Conservation (phyloP, 2,888 invertebrate genomes). For the Criorhina ranunculi region DNA sequence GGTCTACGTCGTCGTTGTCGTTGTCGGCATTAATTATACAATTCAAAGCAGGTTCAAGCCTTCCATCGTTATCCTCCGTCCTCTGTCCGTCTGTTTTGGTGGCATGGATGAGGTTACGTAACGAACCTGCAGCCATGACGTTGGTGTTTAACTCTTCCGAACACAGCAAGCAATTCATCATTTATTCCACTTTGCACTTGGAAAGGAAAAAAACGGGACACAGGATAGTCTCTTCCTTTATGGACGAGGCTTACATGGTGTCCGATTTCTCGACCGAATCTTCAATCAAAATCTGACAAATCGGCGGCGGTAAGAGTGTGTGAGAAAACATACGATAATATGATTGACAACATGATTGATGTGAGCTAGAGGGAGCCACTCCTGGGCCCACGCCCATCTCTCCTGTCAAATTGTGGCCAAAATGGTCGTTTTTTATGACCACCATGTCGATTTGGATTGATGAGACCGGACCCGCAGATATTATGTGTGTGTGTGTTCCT, state of each 20-base stretch:
- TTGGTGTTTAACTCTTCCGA: conserved; percentile 56
- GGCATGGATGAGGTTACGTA: conserved; percentile 21
- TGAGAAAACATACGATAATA: conserved; percentile 35
- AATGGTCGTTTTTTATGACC: conserved; percentile 27
- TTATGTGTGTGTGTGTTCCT: conserved; percentile 6
- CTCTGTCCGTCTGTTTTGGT: neutral
- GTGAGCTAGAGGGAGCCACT: conserved; percentile 26
- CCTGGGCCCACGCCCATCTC: conserved; percentile 4
- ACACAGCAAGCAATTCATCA: conserved; percentile 65
- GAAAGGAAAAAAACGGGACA: neutral
- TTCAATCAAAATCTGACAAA: conserved; percentile 73
- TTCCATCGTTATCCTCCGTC: neutral
- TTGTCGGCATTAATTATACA: conserved; percentile 71
- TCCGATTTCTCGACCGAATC: conserved; percentile 49
- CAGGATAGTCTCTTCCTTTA: conserved; percentile 44
- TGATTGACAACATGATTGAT: conserved; percentile 72
- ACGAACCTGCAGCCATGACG: conserved; percentile 38
- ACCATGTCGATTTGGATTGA: conserved; percentile 23
- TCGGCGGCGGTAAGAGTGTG: conserved; percentile 8
- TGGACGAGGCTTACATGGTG: conserved; percentile 29
- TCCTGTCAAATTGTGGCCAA: conserved; percentile 39
- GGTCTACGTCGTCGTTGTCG: conserved; percentile 3
- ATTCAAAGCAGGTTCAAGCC: conserved; percentile 71
- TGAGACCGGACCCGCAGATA: conserved; percentile 27
- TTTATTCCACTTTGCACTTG: conserved; percentile 54